A percentile compares a stretch with the other conserved stretches of the same genome.
Evolutionary conservation across 2,888 invertebrate species (phyloP).

Genomic region (Harmothoe impar): DNA sequence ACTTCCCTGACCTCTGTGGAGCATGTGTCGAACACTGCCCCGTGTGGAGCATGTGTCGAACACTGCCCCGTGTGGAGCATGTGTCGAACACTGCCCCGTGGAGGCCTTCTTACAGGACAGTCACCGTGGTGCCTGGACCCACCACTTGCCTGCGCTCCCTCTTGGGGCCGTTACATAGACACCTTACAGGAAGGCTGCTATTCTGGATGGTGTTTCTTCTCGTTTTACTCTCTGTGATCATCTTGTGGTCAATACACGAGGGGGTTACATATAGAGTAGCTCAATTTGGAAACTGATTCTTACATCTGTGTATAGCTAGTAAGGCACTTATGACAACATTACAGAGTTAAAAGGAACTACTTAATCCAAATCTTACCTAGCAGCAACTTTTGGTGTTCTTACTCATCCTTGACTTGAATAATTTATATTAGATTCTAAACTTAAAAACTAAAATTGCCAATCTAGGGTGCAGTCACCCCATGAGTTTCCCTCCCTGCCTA

Average conservation of each 20-base stretch:
- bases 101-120: no score
- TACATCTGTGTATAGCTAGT: constrained; percentile 43
- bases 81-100: no score
- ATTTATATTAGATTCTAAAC: constrained; percentile 13
- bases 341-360: constrained; percentile 50
- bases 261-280: constrained; percentile 32
- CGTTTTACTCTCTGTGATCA: background rate
- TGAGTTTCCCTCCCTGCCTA: background rate
- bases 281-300: constrained; percentile 53
- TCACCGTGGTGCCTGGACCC: background rate
- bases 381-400: background rate
- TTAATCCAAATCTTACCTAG: constrained; percentile 61
- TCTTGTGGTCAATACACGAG: constrained; percentile 27
- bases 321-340: constrained; percentile 62
- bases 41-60: no score
- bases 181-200: background rate
- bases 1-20: no score
- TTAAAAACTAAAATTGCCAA: constrained; percentile 39
- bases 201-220: background rate
- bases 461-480: background rate
- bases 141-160: background rate
- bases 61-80: no score
- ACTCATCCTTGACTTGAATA: background rate
- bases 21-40: no score
- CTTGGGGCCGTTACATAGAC: background rate